Evolutionary conservation across 2,888 invertebrate genomes (phyloP).

Genomic region (Gymnosoma rotundatum): DNA sequence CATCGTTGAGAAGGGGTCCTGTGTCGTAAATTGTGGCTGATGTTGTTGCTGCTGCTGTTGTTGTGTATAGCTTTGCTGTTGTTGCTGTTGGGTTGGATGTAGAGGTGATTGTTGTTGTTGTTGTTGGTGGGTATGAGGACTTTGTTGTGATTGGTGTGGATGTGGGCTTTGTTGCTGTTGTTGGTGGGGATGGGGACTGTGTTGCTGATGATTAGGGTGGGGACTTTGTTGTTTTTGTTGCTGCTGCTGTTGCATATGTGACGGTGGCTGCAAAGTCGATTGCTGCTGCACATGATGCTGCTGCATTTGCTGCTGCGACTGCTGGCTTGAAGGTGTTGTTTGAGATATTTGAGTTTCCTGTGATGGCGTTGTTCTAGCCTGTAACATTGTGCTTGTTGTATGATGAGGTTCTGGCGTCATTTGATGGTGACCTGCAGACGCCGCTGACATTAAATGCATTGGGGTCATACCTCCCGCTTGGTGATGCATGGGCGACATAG

Average conservation of each 20-base stretch:
- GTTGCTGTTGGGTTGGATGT: constrained; percentile 72
- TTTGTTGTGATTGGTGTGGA: constrained; percentile 70
- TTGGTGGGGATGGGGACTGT: constrained; percentile 80
- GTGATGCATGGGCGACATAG: constrained; percentile 71
- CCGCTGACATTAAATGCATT: constrained; percentile 70
- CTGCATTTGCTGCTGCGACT: constrained; percentile 64
- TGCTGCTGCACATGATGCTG: constrained; percentile 69
- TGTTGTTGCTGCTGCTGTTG: constrained; percentile 64
- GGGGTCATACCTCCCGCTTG: constrained; percentile 69
- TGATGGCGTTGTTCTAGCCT: constrained; percentile 79
- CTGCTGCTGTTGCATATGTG: constrained; percentile 65
- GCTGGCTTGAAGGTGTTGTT: constrained; percentile 70
- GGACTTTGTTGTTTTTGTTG: constrained; percentile 69
- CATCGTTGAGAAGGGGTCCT: constrained; percentile 71
- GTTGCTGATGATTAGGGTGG: constrained; percentile 75
- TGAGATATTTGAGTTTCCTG: constrained; percentile 73
- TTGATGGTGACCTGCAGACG: constrained; percentile 75
- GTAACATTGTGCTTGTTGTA: constrained; percentile 75
- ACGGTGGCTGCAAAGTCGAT: constrained; percentile 65
- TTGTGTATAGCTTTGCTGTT: constrained; percentile 66
- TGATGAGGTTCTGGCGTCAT: constrained; percentile 75
- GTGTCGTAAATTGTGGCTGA: constrained; percentile 72
- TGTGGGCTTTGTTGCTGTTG: constrained; percentile 71
- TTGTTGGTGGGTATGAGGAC: constrained; percentile 69
- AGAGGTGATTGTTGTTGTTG: constrained; percentile 74